Evolutionary conservation across 2,888 invertebrate species (phyloP), one percentile per base, ranked within the genome.

Genomic region (Iselma pallidipennis): DNA sequence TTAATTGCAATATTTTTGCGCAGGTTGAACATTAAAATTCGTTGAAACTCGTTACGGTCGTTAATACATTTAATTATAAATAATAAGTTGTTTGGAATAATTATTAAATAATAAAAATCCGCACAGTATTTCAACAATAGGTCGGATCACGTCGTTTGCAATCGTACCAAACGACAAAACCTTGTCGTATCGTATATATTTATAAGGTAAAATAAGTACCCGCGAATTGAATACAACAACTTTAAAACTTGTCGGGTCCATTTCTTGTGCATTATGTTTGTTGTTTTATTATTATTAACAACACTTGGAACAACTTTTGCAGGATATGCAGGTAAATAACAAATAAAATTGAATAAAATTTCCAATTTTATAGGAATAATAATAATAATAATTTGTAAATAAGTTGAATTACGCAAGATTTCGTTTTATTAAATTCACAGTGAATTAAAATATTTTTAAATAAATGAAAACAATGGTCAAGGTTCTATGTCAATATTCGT

Each of bases 301-400:
- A 61, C 55, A 48, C 48, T 57, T 48, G 52, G 28, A 42, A 23
- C 49, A 31, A 19, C 55, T 23, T 12, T 57, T 4, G 57, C 53
- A 52, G 61, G 61, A 61, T 61, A 61, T 61, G 55, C 61, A 61
- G 61, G 61, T 61, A 57, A 61, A 61, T 61, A 53, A 5, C n/a
- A n/a, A 5, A 3, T 25, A 25, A 25, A 25, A 25, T 25, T 25
- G 3, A 5, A 5, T 4, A 25, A 25, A 25, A 25, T 25, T 25
- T 4, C 5, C 5, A 25, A 4, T 25, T 25, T 4, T 25, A 4
- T 25, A 25, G 5, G 5, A 25, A 25, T 4, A 25, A 4, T 25
- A 25, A 4, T 5, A 5, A 25, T 5, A 25, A n/a, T n/a, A n/a
- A n/a, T n/a, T n/a, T n/a, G n/a, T n/a, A n/a, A n/a, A n/a, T n/a